Evolutionary conservation across 2,888 invertebrate genomes (phyloP).

Genomic region (Pandemis corylana): DNA sequence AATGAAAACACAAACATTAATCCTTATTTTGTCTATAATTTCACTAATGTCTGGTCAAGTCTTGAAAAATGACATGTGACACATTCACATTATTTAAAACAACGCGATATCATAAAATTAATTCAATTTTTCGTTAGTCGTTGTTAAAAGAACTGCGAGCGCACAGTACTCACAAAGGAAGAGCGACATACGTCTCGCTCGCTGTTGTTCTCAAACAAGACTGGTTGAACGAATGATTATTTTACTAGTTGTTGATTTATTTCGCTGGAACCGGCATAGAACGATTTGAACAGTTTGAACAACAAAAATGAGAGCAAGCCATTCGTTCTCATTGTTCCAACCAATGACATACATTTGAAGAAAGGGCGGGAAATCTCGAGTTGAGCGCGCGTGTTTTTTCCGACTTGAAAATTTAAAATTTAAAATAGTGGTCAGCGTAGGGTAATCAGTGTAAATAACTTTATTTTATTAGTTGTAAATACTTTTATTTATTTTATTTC

Average conservation of each 20-base stretch:
- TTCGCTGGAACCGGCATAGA: constrained; percentile 21
- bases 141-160: constrained; percentile 70
- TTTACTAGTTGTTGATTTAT: constrained; percentile 27
- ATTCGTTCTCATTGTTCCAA: constrained; percentile 31
- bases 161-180: constrained; percentile 74
- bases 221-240: constrained; percentile 46
- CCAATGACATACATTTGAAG: constrained; percentile 29
- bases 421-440: too few relatives aligned
- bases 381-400: too few relatives aligned
- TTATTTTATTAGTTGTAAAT: too few relatives aligned
- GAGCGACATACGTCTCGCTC: constrained; percentile 77
- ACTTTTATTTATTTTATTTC: too few relatives aligned
- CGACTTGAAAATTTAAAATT: too few relatives aligned
- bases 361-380: too few relatives aligned
- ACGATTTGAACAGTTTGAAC: not conserved
- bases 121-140: constrained; percentile 44
- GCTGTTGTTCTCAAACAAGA: constrained; percentile 59
- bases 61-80: constrained; percentile 19
- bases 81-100: constrained; percentile 32
- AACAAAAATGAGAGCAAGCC: constrained; percentile 9
- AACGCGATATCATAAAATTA: constrained; percentile 42
- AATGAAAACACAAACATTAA: constrained; percentile 73
- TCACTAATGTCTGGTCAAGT: constrained; percentile 24
- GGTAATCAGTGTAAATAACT: too few relatives aligned
- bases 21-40: constrained; percentile 60